Evolutionary conservation across 2,797 vertebrate genomes (phyloP).

Genomic region (Sebastes itinus): DNA sequence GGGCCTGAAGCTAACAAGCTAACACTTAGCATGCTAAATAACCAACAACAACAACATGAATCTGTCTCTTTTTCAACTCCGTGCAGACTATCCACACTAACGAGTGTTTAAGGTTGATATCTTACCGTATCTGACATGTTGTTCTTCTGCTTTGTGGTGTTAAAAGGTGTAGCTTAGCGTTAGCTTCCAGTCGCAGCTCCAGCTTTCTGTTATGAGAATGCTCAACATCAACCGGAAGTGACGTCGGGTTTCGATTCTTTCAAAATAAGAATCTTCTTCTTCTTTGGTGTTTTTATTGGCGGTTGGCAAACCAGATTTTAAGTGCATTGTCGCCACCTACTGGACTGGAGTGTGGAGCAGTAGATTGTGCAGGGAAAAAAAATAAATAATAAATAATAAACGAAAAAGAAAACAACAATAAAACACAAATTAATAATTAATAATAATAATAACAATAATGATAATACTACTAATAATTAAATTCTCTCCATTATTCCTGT

Average conservation of each 20-base stretch:
- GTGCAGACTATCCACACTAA: accelerated
- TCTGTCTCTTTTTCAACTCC: accelerated
- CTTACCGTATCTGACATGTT: slow-evolving; percentile 86
- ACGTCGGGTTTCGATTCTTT: neutral
- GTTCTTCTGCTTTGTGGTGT: neutral
- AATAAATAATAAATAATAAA: no score
- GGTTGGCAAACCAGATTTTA: no score
- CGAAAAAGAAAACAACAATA: no score
- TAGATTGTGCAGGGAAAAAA: no score
- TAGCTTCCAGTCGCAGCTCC: slow-evolving; percentile 16
- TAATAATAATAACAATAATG: no score
- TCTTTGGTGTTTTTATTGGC: no score
- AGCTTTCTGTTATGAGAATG: slow-evolving; percentile 60
- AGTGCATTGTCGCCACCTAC: no score
- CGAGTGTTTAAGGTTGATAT: accelerated
- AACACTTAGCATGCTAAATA: slow-evolving; percentile 23
- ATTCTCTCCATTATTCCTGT: no score
- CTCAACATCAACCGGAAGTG: slow-evolving; percentile 33
- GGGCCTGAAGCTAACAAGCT: slow-evolving; percentile 55
- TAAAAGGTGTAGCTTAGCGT: slow-evolving; percentile 14
- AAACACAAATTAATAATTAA: no score
- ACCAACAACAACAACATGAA: neutral
- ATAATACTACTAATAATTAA: no score
- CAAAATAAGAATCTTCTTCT: slow-evolving; percentile 23
- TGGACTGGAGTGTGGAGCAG: no score